phyloP scores from a whole-genome alignment of 2,888 invertebrate genomes.

The Melinaea marsaeus region DNA sequence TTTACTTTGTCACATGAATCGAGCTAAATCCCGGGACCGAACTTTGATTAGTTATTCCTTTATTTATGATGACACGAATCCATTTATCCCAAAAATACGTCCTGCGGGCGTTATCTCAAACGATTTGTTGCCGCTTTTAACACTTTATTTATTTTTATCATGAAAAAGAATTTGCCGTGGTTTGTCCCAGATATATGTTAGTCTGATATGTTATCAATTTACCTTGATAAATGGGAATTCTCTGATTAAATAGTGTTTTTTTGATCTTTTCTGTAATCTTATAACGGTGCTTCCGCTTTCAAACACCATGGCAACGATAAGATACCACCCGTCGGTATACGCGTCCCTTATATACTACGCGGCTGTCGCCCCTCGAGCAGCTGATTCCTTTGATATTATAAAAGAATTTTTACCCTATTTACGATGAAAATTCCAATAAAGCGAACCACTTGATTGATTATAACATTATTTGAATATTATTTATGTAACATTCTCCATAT shows the following conservation, averaged over 20 bases:
- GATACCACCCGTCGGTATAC: conserved; percentile 41
- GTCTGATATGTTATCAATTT: conserved; percentile 32
- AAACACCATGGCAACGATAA: conserved; percentile 50
- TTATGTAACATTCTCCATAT: no score
- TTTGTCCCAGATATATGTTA: conserved; percentile 29
- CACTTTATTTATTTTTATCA: conserved; percentile 20
- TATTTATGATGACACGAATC: conserved; percentile 50
- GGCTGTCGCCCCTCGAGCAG: conserved; percentile 49
- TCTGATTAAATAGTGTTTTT: conserved; percentile 33
- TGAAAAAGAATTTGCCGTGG: conserved; percentile 27
- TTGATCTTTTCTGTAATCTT: conserved; percentile 34
- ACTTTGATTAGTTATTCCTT: conserved; percentile 65
- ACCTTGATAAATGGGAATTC: conserved; percentile 28
- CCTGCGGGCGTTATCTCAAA: conserved; percentile 22
- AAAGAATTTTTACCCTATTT: neutral
- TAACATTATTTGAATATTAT: neutral
- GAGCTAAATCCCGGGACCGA: conserved; percentile 51
- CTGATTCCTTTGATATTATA: conserved; percentile 51
- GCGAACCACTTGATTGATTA: neutral
- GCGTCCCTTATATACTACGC: conserved; percentile 54
- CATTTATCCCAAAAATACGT: conserved; percentile 38
- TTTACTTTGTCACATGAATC: conserved; percentile 62
- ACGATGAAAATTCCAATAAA: neutral
- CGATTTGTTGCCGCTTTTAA: conserved; percentile 13
- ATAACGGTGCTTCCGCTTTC: conserved; percentile 47